A percentile compares a stretch with the other conserved stretches of the same genome.
These are phyloP conservation scores for Gryllus bimaculatus DNA, from an alignment of 1,140 invertebrate species.

Conservation along the genomic window DNA sequence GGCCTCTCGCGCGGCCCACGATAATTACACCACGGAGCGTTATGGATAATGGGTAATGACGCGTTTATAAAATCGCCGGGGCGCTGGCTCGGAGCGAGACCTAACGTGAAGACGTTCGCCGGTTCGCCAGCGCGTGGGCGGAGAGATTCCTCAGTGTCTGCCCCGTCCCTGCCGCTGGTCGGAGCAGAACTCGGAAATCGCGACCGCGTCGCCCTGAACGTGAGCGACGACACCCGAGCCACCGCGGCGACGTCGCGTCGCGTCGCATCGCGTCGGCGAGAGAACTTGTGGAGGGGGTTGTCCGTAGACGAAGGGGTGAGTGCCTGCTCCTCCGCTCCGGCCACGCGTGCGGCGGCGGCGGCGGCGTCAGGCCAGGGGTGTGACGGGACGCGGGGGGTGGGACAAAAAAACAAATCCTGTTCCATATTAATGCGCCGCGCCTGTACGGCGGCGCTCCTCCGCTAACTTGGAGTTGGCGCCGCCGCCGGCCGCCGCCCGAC, in stretches of 20 bases:
- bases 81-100: too few species aligned
- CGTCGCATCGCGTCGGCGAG: too few species aligned
- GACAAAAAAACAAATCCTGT: conserved; percentile 5
- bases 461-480: conserved; percentile 2
- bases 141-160: too few species aligned
- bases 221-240: too few species aligned
- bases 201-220: too few species aligned
- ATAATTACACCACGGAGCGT: background rate
- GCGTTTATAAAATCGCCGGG: background rate
- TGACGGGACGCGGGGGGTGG: background rate
- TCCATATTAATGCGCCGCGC: conserved; percentile 2
- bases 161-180: too few species aligned
- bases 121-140: too few species aligned
- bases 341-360: background rate
- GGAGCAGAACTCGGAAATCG: too few species aligned
- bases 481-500: too few species aligned
- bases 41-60: background rate
- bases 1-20: background rate
- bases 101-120: too few species aligned
- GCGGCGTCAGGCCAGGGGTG: background rate
- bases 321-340: background rate
- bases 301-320: background rate
- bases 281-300: too few species aligned
- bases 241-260: too few species aligned
- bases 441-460: background rate